A percentile compares a stretch with the other conserved stretches of the same genome.
Evolutionary conservation across 2,888 invertebrate genomes (phyloP).

Genomic region (Arctia plantaginis): DNA sequence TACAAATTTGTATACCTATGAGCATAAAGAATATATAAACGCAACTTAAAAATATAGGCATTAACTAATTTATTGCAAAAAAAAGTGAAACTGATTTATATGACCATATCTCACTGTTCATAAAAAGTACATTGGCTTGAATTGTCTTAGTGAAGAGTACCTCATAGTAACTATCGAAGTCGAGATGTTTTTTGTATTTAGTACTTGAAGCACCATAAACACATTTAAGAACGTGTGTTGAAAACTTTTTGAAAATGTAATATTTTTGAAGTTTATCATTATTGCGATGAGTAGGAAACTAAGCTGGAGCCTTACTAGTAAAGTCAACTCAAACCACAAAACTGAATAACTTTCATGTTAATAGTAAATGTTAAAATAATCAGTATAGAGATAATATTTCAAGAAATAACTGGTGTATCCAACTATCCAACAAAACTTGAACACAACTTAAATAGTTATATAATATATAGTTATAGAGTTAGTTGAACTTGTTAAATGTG

Average conservation of each 20-base stretch:
- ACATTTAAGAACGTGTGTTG: background rate
- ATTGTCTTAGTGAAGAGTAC: background rate
- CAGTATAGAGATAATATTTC: background rate
- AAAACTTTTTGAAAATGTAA: background rate
- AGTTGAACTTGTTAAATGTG: background rate
- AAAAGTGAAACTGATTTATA: background rate
- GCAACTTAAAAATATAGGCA: background rate
- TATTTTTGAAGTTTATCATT: background rate
- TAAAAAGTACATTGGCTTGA: background rate
- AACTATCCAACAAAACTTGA: background rate
- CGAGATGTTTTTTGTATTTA: conserved; percentile 12
- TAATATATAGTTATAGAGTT: too few relatives aligned
- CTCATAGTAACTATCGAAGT: background rate
- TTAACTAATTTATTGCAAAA: background rate
- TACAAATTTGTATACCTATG: background rate
- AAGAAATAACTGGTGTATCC: background rate
- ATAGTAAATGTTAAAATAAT: background rate
- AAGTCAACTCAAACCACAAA: background rate
- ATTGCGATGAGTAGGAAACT: background rate
- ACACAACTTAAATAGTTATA: background rate
- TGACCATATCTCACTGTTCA: background rate
- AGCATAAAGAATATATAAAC: background rate
- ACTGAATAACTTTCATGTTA: background rate
- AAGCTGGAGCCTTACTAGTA: background rate
- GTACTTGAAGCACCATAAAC: background rate